A percentile compares a stretch with the other conserved stretches of the same genome.
Conservation (phyloP, 2,888 invertebrate species). For the Flexamia atlantica region DNA sequence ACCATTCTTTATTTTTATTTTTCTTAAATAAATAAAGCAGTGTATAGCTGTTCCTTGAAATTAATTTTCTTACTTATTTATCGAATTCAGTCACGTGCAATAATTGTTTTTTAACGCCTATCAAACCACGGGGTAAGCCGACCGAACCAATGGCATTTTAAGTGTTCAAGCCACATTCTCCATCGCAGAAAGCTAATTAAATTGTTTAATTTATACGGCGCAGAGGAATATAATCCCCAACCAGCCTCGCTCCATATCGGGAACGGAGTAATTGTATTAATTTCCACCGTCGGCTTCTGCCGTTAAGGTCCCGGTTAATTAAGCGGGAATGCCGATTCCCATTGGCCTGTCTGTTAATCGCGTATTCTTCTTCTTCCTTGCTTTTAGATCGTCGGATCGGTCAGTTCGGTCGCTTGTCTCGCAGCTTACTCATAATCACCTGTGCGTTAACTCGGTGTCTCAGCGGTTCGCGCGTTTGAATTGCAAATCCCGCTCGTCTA, state of each 20-base stretch:
- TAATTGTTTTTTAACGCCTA: too few relatives aligned
- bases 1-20: too few relatives aligned
- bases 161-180: not conserved
- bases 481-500: not conserved
- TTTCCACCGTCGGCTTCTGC: not conserved
- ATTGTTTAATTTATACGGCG: not conserved
- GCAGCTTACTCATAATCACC: not conserved
- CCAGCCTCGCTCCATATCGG: not conserved
- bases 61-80: too few relatives aligned
- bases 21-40: too few relatives aligned
- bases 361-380: constrained; percentile 4
- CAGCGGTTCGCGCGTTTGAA: not conserved
- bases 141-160: too few relatives aligned
- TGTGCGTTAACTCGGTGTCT: constrained; percentile 41
- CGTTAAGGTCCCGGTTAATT: not conserved
- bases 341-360: not conserved
- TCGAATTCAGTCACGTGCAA: too few relatives aligned
- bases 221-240: too few relatives aligned
- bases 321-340: not conserved
- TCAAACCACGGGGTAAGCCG: too few relatives aligned
- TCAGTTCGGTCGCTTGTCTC: not conserved
- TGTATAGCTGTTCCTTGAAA: too few relatives aligned
- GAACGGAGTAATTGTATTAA: constrained; percentile 14
- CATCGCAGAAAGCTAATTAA: not conserved
- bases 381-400: not conserved